Conservation (phyloP, 2,113 vertebrate species). For the Ageneiosus marmoratus region DNA sequence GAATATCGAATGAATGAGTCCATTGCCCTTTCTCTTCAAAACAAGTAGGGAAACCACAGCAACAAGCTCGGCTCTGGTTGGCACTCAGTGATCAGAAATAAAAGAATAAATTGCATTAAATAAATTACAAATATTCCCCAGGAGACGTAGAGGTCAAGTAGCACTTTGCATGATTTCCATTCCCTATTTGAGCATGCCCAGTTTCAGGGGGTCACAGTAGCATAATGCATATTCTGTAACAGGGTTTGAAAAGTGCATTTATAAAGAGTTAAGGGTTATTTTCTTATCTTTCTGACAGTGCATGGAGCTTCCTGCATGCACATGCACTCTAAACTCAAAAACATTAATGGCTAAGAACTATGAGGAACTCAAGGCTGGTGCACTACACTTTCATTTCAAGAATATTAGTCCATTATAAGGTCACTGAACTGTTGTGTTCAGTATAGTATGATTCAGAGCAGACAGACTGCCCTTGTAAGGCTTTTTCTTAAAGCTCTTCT, state of each 20-base stretch:
- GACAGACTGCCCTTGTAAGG: not conserved
- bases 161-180: not conserved
- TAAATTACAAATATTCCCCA: slow-evolving; percentile 13
- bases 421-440: slow-evolving; percentile 64
- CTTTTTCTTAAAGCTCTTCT: slow-evolving; percentile 18
- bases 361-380: slow-evolving; percentile 15
- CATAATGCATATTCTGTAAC: slow-evolving; percentile 13
- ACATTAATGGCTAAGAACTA: slow-evolving; percentile 30
- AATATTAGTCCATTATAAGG: slow-evolving; percentile 62
- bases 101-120: slow-evolving; percentile 19
- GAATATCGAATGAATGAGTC: not conserved
- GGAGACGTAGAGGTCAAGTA: slow-evolving; percentile 13
- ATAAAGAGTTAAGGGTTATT: slow-evolving; percentile 17
- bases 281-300: slow-evolving; percentile 17
- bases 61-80: slow-evolving; percentile 42
- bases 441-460: slow-evolving; percentile 10
- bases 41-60: slow-evolving; percentile 52
- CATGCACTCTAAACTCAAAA: slow-evolving; percentile 4
- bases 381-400: slow-evolving; percentile 30
- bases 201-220: not conserved
- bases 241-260: slow-evolving; percentile 40
- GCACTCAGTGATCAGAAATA: slow-evolving; percentile 14
- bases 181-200: not conserved
- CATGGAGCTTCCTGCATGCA: not conserved
- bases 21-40: not conserved